phyloP scores from a whole-genome alignment of 2,113 vertebrate species.

The Heptranchias perlo region DNA sequence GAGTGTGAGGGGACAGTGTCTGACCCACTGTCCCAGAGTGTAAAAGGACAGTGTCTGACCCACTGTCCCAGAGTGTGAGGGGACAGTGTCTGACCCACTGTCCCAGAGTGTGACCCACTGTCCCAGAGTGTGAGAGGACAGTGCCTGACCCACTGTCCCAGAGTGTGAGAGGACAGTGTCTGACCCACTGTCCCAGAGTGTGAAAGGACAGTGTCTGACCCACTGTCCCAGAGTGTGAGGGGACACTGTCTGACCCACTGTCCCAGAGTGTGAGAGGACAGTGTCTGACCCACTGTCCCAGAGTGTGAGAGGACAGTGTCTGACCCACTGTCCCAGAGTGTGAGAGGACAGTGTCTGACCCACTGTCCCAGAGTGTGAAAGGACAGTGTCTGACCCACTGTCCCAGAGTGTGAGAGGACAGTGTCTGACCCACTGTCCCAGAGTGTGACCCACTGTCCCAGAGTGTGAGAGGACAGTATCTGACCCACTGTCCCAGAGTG shows the following conservation, averaged over 20 bases:
- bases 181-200: background rate
- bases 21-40: background rate
- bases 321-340: too few relatives aligned
- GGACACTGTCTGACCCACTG: background rate
- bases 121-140: background rate
- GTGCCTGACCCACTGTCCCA: background rate
- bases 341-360: background rate
- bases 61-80: background rate
- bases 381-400: background rate
- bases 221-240: background rate
- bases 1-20: too few relatives aligned
- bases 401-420: background rate
- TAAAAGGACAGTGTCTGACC: background rate
- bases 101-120: background rate
- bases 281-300: background rate
- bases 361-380: background rate
- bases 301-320: too few relatives aligned
- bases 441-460: too few relatives aligned
- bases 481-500: too few relatives aligned
- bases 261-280: background rate
- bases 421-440: background rate
- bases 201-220: background rate
- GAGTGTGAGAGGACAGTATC: too few relatives aligned
- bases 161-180: background rate
- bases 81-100: too few relatives aligned